Percentiles rank a stretch among this genome's conserved stretches.
Evolutionary conservation across 1,140 invertebrate genomes (phyloP).

Genomic region (Ostrea edulis): DNA sequence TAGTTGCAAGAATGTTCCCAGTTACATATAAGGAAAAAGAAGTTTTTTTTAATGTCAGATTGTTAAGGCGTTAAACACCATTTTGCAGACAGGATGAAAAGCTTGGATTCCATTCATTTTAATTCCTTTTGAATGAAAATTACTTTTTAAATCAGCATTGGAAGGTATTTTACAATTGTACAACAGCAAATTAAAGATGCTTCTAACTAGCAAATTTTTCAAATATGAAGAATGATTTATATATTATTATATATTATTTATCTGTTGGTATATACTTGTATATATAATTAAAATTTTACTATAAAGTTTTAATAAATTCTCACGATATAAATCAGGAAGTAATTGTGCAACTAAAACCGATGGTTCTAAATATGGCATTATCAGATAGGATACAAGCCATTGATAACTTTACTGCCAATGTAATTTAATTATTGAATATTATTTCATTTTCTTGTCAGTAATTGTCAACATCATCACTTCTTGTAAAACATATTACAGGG

Average conservation of each 20-base stretch:
- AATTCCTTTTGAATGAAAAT: background rate
- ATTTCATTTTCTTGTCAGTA: background rate
- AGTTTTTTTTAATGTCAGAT: background rate
- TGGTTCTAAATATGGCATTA: background rate
- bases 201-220: background rate
- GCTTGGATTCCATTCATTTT: background rate
- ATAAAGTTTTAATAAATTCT: background rate
- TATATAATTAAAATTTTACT: background rate
- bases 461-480: background rate
- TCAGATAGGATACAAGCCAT: background rate
- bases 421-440: background rate
- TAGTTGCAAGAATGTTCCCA: background rate
- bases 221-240: background rate
- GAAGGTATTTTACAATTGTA: too few species aligned
- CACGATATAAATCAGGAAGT: background rate
- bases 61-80: background rate
- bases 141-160: background rate
- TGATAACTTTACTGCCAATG: background rate
- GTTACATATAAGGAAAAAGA: background rate
- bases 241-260: background rate
- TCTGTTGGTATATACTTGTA: background rate
- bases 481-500: background rate
- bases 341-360: background rate
- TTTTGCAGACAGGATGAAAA: constrained; percentile 7
- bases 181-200: too few species aligned